Percentiles rank a stretch among this genome's conserved stretches.
Conservation (phyloP, 30 jellyfish, hydroid and myxozoan genomes). For the Rhopilema esculentum region DNA sequence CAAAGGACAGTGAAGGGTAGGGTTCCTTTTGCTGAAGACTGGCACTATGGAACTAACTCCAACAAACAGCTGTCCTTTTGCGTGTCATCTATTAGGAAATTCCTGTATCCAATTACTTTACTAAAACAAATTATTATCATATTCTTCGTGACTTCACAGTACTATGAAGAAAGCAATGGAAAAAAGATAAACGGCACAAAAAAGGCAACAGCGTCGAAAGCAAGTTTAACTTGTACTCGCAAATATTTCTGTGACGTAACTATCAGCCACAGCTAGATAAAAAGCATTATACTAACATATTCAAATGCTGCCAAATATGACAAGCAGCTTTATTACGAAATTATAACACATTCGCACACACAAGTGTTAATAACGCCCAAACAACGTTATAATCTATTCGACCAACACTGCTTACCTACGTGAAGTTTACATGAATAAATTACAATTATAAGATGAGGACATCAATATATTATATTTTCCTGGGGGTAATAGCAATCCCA, state of each 20-base stretch:
- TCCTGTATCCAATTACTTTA: no score
- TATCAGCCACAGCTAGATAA: constrained; percentile 68
- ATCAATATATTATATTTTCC: not conserved
- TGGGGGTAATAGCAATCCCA: not conserved
- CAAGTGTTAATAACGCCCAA: constrained; percentile 45
- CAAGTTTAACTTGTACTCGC: constrained; percentile 81
- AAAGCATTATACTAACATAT: constrained; percentile 38
- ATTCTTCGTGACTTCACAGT: no score
- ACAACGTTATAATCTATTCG: constrained; percentile 53
- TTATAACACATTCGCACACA: constrained; percentile 64
- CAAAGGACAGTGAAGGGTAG: no score
- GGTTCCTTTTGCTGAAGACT: no score
- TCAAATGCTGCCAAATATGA: constrained; percentile 51
- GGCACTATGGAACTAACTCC: no score
- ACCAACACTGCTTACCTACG: constrained; percentile 42
- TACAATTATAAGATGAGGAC: constrained; percentile 30
- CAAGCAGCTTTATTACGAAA: constrained; percentile 31
- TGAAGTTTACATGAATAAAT: constrained; percentile 50
- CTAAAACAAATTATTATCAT: no score
- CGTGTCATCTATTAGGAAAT: no score
- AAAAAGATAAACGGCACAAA: not conserved
- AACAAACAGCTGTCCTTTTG: no score
- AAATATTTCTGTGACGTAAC: constrained; percentile 50
- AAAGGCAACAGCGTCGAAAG: not conserved
- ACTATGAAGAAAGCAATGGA: not conserved